Percentiles rank a stretch among this genome's conserved stretches.
Evolutionary conservation across 2,797 vertebrate species (phyloP).

Genomic region (Apogon talboti): DNA sequence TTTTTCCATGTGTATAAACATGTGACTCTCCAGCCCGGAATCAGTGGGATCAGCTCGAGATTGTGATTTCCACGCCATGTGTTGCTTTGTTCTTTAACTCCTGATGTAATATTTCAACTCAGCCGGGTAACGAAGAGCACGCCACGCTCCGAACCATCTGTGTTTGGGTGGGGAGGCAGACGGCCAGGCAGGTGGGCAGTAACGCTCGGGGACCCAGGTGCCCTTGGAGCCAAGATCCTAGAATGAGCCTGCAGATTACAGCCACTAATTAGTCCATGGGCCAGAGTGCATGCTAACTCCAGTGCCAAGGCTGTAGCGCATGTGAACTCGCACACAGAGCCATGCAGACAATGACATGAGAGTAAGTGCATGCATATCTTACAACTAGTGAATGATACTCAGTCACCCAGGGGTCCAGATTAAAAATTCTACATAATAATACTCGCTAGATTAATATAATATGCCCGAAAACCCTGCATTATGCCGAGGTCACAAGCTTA

Average conservation of each 20-base stretch:
- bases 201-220: constrained; percentile 32
- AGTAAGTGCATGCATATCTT: constrained; percentile 12
- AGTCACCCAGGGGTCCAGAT: constrained; percentile 1
- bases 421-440: constrained; percentile 11
- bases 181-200: constrained; percentile 55
- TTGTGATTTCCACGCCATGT: not conserved
- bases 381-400: constrained; percentile 7
- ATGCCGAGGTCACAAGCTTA: constrained; percentile 25
- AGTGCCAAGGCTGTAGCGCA: constrained; percentile 28
- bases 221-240: constrained; percentile 50
- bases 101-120: constrained; percentile 17
- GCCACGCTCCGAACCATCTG: constrained; percentile 48
- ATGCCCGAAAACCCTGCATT: not conserved
- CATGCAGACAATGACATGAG: constrained; percentile 13
- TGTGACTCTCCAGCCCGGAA: not conserved
- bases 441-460: constrained; percentile 4
- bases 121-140: constrained; percentile 3
- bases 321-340: constrained; percentile 11
- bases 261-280: constrained; percentile 76
- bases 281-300: constrained; percentile 69
- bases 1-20: not conserved
- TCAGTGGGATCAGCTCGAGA: not conserved
- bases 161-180: constrained; percentile 48
- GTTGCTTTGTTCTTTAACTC: constrained; percentile 19
- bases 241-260: constrained; percentile 71